phyloP scores from a whole-genome alignment of 2,113 vertebrate genomes.

The Copsychus sechellarum region DNA sequence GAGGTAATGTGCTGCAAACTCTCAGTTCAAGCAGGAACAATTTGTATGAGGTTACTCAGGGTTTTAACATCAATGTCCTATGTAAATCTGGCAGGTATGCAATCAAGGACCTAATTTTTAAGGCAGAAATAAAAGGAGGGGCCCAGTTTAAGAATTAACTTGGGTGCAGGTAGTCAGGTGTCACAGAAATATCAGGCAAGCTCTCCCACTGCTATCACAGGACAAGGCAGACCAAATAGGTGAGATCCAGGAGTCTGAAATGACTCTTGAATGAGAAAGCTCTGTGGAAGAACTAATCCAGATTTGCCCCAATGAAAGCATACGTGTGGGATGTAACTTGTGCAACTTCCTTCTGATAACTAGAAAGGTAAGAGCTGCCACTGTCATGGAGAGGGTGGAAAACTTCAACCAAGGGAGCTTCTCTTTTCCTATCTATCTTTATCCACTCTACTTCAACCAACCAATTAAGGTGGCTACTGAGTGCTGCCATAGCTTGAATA shows the following conservation, averaged over 20 bases:
- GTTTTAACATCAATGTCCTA: neutral
- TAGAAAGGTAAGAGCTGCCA: neutral
- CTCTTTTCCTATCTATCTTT: neutral
- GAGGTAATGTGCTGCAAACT: neutral
- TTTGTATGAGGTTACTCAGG: neutral
- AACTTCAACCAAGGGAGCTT: neutral
- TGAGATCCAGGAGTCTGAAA: neutral
- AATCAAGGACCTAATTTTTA: neutral
- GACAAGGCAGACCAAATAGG: neutral
- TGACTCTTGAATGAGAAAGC: neutral
- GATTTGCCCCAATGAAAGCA: neutral
- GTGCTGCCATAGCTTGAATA: neutral
- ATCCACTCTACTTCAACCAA: neutral
- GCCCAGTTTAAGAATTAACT: neutral
- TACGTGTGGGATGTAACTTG: rapidly evolving
- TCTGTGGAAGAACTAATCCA: neutral
- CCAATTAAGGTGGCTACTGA: neutral
- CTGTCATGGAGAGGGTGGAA: neutral
- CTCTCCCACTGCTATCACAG: neutral
- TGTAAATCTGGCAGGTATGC: neutral
- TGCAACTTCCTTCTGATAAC: neutral
- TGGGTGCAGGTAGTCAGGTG: neutral
- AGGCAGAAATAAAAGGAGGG: neutral
- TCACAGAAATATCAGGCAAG: neutral
- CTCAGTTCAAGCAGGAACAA: neutral